Evolutionary conservation across 2,113 vertebrate species (phyloP), one percentile per base, ranked within the genome.

Genomic region (Echinops telfairi): DNA sequence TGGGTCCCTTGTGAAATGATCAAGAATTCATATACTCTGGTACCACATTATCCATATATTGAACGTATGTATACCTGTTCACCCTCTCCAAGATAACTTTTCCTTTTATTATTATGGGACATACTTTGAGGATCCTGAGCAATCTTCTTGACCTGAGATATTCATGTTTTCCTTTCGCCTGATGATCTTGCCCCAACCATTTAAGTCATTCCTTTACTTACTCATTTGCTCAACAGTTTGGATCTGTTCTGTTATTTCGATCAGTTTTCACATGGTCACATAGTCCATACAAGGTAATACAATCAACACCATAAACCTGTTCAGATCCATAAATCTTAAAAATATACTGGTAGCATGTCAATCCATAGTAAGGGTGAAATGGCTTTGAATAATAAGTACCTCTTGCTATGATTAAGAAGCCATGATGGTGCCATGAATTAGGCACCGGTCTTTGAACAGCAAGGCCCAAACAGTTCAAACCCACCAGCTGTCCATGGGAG

Each of bases 321-420:
- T 75, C 38, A 71, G 53, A 27, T 19, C 83, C 33, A 85, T 71
- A 70, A 29, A 31, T 86, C 36, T 91, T 95, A 88, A 92, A 53
- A 94, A 86, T 73, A 47, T 9, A 77, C 64, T n/a, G 38, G 58
- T 0, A 62, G 17, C 17, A 0, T 47, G 62, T 70, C 60, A 62
- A 2, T 16, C 29, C 71, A 73, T 70, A n/a, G 33, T 53, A 70
- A 68, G 62, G 15, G 31, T 3, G 23, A 62, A 86, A 66, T 86
- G 7, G 25, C 60, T 80, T 64, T 86, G 75, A 94, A 68, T 73
- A 81, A 36, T 36, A 89, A 95, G 38, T 31, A 9, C 3, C 36
- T 82, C 14, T 77, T 89, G 38, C 62, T 38, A 11, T 36, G 81
- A 14, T 58, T 29, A 66, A 66, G 64, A 25, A 66, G 64, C 64